Conservation (phyloP, 2,113 vertebrate genomes). For the Numida meleagris region DNA sequence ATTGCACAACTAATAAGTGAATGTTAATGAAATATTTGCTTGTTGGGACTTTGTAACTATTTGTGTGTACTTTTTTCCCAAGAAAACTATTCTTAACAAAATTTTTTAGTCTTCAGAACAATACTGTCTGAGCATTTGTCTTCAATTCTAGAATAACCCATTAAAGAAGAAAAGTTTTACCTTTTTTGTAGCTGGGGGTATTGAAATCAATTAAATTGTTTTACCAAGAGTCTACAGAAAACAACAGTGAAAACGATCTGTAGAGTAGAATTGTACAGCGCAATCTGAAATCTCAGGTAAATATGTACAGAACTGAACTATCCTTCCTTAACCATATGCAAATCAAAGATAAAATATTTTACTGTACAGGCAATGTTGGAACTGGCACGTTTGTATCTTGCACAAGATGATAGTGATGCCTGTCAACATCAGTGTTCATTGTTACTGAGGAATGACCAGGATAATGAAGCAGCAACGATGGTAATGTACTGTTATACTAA, state of each 20-base stretch:
- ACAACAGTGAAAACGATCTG: not conserved
- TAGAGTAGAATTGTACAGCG: not conserved
- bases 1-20: not conserved
- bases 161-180: not conserved
- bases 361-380: slow-evolving; percentile 90
- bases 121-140: not conserved
- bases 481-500: slow-evolving; percentile 43
- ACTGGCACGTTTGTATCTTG: slow-evolving; percentile 90
- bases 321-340: not conserved
- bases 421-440: slow-evolving; percentile 90
- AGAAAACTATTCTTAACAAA: not conserved
- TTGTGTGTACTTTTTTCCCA: not conserved
- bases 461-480: slow-evolving; percentile 91
- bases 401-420: slow-evolving; percentile 86
- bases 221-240: not conserved
- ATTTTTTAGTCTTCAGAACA: not conserved
- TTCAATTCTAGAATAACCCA: not conserved
- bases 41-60: not conserved
- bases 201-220: not conserved
- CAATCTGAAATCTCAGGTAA: not conserved
- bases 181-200: slow-evolving; percentile 2
- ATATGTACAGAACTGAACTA: not conserved
- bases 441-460: slow-evolving; percentile 90
- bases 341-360: not conserved
- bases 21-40: not conserved